phyloP scores from a whole-genome alignment of 2,797 vertebrate genomes.

The Meriones psammophilus region DNA sequence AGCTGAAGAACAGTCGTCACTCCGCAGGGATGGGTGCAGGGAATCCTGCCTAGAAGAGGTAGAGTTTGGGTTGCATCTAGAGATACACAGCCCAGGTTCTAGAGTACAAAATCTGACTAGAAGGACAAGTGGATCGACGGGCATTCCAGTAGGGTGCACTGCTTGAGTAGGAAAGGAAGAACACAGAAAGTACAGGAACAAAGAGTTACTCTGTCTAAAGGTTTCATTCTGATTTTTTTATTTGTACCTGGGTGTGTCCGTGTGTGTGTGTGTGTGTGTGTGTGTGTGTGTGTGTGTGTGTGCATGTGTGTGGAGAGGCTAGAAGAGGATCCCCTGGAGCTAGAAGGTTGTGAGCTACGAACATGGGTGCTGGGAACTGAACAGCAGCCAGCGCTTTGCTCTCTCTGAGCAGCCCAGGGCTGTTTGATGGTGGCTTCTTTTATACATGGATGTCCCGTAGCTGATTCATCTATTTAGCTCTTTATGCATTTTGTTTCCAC shows the following conservation, averaged over 20 bases:
- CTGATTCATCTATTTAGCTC: constrained; percentile 11
- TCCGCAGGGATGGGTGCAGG: not conserved
- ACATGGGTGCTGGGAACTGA: not conserved
- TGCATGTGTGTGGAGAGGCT: not conserved
- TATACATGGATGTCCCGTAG: not conserved
- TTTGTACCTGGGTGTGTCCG: too few species aligned
- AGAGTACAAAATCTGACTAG: not conserved
- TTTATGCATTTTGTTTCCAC: constrained; percentile 9
- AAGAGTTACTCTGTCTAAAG: not conserved
- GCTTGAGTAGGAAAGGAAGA: constrained; percentile 3
- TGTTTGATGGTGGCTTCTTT: not conserved
- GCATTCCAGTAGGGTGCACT: not conserved
- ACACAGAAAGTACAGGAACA: not conserved
- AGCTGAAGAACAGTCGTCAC: not conserved
- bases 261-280: not conserved
- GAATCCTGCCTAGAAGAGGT: not conserved
- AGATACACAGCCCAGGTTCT: not conserved
- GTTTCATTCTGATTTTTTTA: not conserved
- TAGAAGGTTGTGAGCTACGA: not conserved
- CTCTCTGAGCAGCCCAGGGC: not conserved
- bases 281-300: too few species aligned
- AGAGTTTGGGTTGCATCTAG: not conserved
- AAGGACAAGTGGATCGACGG: not conserved
- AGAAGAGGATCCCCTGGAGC: not conserved
- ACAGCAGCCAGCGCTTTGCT: not conserved